A percentile compares a stretch with the other conserved stretches of the same genome.
Evolutionary conservation across 2,888 invertebrate genomes (phyloP).

Genomic region (Caenorhabditis imperialis): DNA sequence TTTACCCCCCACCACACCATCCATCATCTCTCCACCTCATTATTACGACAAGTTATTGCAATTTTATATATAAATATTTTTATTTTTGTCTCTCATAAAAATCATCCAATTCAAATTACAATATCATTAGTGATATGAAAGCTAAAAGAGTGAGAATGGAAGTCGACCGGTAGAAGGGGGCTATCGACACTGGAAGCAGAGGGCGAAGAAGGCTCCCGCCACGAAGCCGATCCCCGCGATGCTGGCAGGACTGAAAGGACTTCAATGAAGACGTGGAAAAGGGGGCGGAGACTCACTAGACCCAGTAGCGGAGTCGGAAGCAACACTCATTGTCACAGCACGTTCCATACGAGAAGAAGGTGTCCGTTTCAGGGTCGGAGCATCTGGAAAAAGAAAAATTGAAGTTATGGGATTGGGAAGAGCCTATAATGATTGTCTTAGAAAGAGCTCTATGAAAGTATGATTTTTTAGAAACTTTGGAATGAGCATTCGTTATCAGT

Average conservation of each 20-base stretch:
- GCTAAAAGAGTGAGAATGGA: slow-evolving; percentile 19
- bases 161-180: not conserved
- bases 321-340: slow-evolving; percentile 68
- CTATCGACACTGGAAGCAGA: slow-evolving; percentile 68
- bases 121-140: slow-evolving; percentile 25
- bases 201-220: slow-evolving; percentile 68
- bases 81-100: slow-evolving; percentile 22
- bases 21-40: not conserved
- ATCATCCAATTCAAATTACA: not conserved
- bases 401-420: no score
- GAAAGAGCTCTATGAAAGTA: no score
- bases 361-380: slow-evolving; percentile 58
- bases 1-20: not conserved
- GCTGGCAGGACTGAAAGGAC: slow-evolving; percentile 61
- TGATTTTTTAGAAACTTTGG: no score
- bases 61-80: slow-evolving; percentile 11
- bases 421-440: no score
- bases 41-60: no score
- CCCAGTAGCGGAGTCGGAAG: slow-evolving; percentile 62
- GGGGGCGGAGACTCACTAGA: slow-evolving; percentile 58
- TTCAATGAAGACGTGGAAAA: not conserved
- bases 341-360: slow-evolving; percentile 60
- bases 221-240: slow-evolving; percentile 66
- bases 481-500: no score
- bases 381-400: slow-evolving; percentile 58